These are phyloP conservation scores for Catagonus wagneri DNA, from an alignment of 2,113 vertebrate genomes.

Conservation along the genomic window DNA sequence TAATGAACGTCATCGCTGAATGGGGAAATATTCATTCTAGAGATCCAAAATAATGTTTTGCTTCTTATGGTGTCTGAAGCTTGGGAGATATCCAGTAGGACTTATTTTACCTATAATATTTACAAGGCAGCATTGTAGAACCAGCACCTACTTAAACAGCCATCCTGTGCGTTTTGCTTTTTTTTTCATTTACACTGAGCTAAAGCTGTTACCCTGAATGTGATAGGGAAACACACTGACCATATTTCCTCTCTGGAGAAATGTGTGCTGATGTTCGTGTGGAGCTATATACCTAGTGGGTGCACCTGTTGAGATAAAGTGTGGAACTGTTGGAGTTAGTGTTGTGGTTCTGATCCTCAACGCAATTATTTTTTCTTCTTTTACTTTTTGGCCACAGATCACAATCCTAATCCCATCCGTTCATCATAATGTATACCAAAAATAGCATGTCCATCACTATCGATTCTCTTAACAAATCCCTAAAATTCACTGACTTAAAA, in stretches of 20 bases:
- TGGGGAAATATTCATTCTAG: not conserved
- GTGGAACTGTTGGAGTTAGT: not conserved
- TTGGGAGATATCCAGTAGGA: not conserved
- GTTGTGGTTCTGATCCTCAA: not conserved
- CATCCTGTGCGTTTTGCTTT: not conserved
- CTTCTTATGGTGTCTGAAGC: not conserved
- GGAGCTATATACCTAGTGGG: not conserved
- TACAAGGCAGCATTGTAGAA: not conserved
- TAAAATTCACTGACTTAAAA: not conserved
- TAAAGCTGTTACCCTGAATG: not conserved
- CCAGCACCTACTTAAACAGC: not conserved
- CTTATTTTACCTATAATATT: slow-evolving; percentile 8
- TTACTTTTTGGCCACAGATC: not conserved
- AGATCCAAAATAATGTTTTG: not conserved
- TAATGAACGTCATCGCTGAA: not conserved
- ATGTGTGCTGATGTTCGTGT: rapidly evolving
- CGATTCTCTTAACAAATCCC: not conserved
- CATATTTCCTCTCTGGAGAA: not conserved
- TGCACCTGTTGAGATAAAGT: not conserved
- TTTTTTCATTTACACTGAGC: not conserved
- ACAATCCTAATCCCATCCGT: not conserved
- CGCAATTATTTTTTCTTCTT: not conserved
- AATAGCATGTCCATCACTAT: not conserved
- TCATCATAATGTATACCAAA: not conserved
- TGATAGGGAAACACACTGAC: not conserved